A percentile compares a stretch with the other conserved stretches of the same genome.
Evolutionary conservation across 2,888 invertebrate species (phyloP).

Genomic region (Myathropa florea): DNA sequence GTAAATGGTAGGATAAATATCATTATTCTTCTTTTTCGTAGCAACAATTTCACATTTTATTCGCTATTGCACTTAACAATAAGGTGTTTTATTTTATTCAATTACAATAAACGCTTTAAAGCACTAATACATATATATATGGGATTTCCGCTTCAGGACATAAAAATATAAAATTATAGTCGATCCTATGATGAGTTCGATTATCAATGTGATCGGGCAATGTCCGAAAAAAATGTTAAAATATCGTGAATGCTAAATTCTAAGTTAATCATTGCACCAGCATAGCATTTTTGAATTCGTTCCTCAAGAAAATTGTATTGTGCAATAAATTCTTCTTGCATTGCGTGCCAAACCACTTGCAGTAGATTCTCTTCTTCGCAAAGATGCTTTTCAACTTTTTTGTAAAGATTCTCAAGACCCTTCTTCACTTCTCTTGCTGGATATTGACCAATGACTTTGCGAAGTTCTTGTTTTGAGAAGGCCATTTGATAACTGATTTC

Average conservation of each 20-base stretch:
- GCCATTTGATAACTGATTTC: conserved; percentile 99
- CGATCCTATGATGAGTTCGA: conserved; percentile 17
- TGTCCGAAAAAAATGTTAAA: conserved; percentile 98
- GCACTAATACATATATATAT: conserved; percentile 45
- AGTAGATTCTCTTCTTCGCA: conserved; percentile 96
- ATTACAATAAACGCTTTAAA: conserved; percentile 55
- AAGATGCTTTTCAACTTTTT: conserved; percentile 98
- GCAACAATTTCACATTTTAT: conserved; percentile 51
- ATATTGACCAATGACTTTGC: conserved; percentile 96
- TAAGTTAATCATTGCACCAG: conserved; percentile 94
- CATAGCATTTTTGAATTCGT: conserved; percentile 96
- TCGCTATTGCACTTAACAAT: conserved; percentile 78
- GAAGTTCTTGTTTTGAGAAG: conserved; percentile 97
- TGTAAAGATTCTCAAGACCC: conserved; percentile 94
- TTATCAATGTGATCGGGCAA: conserved; percentile 94
- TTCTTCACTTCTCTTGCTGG: conserved; percentile 96
- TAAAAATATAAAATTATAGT: conserved; percentile 47
- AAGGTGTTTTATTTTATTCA: conserved; percentile 56
- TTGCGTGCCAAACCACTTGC: conserved; percentile 98
- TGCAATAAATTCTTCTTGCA: conserved; percentile 99
- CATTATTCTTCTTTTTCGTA: not conserved
- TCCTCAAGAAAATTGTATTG: conserved; percentile 97
- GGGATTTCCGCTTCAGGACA: conserved; percentile 35
- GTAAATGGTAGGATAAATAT: too few species aligned
- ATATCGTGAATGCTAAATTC: conserved; percentile 98